Evolutionary conservation across 2,797 vertebrate species (phyloP).

Genomic region (Margarornis squamiger): DNA sequence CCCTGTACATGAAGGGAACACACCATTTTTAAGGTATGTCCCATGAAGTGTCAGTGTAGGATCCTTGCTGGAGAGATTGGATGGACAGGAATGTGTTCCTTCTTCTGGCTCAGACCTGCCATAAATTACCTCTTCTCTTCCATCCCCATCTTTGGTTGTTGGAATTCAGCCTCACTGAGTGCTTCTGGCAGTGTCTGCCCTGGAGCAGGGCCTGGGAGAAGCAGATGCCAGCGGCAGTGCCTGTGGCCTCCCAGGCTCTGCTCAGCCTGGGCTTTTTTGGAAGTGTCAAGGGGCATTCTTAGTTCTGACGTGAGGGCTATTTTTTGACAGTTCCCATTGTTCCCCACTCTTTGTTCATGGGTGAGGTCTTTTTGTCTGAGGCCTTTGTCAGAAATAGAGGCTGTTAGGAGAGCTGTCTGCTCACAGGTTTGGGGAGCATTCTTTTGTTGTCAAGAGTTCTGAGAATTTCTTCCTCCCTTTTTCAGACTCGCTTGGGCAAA

Average conservation of each 20-base stretch:
- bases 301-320: background rate
- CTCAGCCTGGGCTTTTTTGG: conserved; percentile 15
- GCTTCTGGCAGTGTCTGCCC: background rate
- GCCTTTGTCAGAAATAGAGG: conserved; percentile 9
- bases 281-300: background rate
- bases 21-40: background rate
- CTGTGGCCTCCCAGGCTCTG: background rate
- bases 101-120: background rate
- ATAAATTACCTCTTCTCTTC: background rate
- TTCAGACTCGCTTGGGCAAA: background rate
- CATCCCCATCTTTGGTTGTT: background rate
- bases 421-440: background rate
- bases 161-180: background rate
- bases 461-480: background rate
- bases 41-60: background rate
- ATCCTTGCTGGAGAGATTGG: background rate
- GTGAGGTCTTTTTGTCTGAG: background rate
- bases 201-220: background rate
- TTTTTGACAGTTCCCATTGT: conserved; percentile 37
- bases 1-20: background rate
- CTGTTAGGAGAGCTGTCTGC: background rate
- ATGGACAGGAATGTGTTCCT: background rate
- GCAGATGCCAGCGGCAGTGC: background rate
- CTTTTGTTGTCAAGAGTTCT: background rate
- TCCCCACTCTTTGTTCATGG: background rate